Base-by-base conservation (phyloP, 37 sponge, comb jelly and placozoan species). In the Corticium candelabrum region DNA sequence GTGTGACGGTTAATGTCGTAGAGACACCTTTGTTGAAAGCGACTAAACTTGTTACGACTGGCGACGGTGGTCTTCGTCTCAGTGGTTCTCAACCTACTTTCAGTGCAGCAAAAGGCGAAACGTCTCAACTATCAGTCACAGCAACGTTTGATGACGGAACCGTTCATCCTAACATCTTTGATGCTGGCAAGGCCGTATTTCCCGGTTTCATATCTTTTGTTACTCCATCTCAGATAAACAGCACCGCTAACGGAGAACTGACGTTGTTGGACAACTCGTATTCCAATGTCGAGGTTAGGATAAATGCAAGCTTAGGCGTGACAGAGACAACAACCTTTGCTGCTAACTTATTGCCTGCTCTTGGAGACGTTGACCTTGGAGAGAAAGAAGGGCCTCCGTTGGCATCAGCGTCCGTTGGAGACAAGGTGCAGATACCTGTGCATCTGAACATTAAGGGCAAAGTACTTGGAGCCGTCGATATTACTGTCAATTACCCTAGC, bases 321-420 rank as follows among this genome's bases (percentile, higher is more conserved):
- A 21, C 62, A 21, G 62, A 50, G 21, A n/a, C n/a, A n/a, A 70
- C 73, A 15, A 70, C 35, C 4, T 4, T 70, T 15, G 31, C 73
- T 4, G 73, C 73, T 34, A 70, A 70, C 73, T 15, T 70, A 32
- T 32, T 29, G 33, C 29, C 73, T 15, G 5, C 29, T 4, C 5
- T 70, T 7, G 73, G 29, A 35, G 73, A 70, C 73, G 73, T 70
- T 70, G 73, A 70, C 21, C 33, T 70, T 70, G 73, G 73, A 4
- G 29, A 70, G 36, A 4, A 34, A 70, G 73, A 4, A 29, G 73
- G 73, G 5, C 29, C 31, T 7, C 73, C 73, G 33, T 5, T 70
- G 33, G 73, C 36, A 4, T 5, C 73, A 30, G 5, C 5, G 31
- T 4, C 73, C 4, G 73, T 34, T 15, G 73, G 73, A 70, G 29